Evolutionary conservation across 2,797 vertebrate species (phyloP), one percentile per base, ranked within the genome.

Genomic region (Ctenopoma kingsleyae): DNA sequence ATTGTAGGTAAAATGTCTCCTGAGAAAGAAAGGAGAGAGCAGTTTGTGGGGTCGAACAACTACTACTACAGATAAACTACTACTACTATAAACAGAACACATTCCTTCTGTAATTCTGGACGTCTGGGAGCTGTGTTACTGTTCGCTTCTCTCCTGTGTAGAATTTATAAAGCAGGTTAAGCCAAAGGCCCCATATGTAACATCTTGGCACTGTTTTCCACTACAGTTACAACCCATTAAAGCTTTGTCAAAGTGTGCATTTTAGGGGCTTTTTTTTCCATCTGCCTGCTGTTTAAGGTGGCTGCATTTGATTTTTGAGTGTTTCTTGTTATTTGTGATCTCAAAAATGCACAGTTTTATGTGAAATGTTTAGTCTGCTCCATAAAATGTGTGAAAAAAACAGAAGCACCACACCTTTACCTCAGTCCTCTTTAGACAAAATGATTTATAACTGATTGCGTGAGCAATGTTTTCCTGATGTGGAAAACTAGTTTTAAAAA

Each of bases 41-140:
- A 40, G 49, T 55, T 80, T 11, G 6, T 19, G 27, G 55, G 87
- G 84, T 89, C 84, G 81, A 78, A 86, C 77, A 52, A 76, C 82
- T 90, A 91, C 83, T 80, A 88, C 83, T 81, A 88, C 85, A 76
- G 17, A n/a, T 19, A 85, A 32, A 85, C 74, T 76, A 84, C 38
- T 16, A 40, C 82, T 69, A 81, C 83, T 91, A 89, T 90, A 93
- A 94, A 94, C 92, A 92, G 57, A 80, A 87, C 81, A 80, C 91
- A 94, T 94, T 94, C 91, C 89, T 91, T 41, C 85, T 86, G 83
- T 92, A 93, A 92, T 91, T 90, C 83, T 85, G 78, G 84, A 92
- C 93, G 93, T 94, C 92, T 95, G 94, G 85, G 87, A 91, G 88
- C 87, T 82, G 82, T 84, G 85, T 84, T 67, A 55, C 61, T 61